Evolutionary conservation across 2,888 invertebrate species (phyloP).

Genomic region (Abscondita cerata): DNA sequence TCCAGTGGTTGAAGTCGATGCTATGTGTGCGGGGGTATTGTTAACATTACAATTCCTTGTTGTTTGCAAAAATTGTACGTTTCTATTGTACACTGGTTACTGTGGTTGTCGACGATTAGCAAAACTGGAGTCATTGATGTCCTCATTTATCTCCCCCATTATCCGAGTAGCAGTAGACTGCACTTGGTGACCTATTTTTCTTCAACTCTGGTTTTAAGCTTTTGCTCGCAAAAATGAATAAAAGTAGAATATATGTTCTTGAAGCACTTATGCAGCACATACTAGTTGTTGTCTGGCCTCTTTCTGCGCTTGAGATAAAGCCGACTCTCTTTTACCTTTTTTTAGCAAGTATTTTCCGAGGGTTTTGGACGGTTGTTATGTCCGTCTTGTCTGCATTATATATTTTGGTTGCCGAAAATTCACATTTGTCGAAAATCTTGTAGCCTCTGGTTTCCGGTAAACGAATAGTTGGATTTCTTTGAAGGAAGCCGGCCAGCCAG

Average conservation of each 20-base stretch:
- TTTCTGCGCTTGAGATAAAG: constrained; percentile 54
- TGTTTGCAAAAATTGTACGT: too few species aligned
- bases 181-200: constrained; percentile 54
- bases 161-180: constrained; percentile 45
- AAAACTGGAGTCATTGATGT: constrained; percentile 43
- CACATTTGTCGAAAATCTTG: neutral
- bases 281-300: constrained; percentile 55
- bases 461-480: neutral
- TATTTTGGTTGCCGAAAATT: neutral
- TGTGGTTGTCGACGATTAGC: constrained; percentile 48
- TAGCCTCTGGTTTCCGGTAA: too few species aligned
- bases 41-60: too few species aligned
- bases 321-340: constrained; percentile 56
- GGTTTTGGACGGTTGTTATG: neutral
- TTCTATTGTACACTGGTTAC: neutral
- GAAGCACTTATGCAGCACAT: constrained; percentile 52
- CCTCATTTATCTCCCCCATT: constrained; percentile 45
- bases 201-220: constrained; percentile 53
- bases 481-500: neutral
- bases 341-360: constrained; percentile 47
- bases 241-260: neutral
- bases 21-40: neutral
- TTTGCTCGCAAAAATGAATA: constrained; percentile 54
- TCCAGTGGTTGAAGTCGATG: constrained; percentile 38
- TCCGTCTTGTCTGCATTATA: neutral